phyloP scores from a whole-genome alignment of 1,140 invertebrate species.

The Hylaeus volcanicus region DNA sequence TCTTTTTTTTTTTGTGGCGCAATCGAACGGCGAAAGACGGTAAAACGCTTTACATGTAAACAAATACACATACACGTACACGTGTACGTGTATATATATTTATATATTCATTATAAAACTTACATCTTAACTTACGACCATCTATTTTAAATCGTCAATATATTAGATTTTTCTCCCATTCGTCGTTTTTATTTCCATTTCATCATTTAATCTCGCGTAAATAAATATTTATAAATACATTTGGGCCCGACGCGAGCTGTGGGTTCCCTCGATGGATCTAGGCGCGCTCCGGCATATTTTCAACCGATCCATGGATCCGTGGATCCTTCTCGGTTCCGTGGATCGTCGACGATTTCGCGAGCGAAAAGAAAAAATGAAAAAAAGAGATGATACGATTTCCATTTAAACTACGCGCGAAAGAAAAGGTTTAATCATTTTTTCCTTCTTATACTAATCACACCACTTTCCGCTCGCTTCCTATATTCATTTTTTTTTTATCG shows the following conservation, averaged over 20 bases:
- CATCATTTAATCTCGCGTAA: conserved; percentile 65
- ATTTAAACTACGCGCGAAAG: too few species aligned
- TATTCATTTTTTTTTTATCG: neutral
- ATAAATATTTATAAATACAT: conserved; percentile 75
- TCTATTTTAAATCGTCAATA: conserved; percentile 72
- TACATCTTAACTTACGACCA: conserved; percentile 65
- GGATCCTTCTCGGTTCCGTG: neutral
- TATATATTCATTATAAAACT: conserved; percentile 71
- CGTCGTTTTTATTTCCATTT: conserved; percentile 24
- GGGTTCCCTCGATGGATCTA: conserved; percentile 32
- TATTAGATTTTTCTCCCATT: conserved; percentile 73
- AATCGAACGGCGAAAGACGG: conserved; percentile 54
- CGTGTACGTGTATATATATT: conserved; percentile 26
- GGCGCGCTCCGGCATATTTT: neutral
- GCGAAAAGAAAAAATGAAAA: neutral
- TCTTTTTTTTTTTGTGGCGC: conserved; percentile 29
- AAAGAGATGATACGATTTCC: neutral
- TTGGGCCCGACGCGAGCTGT: conserved; percentile 45
- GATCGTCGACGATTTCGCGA: neutral
- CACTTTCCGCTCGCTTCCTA: neutral
- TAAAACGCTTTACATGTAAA: conserved; percentile 58
- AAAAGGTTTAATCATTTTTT: neutral
- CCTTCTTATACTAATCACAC: too few species aligned
- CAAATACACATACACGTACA: conserved; percentile 17
- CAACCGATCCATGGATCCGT: too few species aligned